These are phyloP conservation scores for Philopedon plagiatum DNA, from an alignment of 2,888 invertebrate species.

Conservation along the genomic window DNA sequence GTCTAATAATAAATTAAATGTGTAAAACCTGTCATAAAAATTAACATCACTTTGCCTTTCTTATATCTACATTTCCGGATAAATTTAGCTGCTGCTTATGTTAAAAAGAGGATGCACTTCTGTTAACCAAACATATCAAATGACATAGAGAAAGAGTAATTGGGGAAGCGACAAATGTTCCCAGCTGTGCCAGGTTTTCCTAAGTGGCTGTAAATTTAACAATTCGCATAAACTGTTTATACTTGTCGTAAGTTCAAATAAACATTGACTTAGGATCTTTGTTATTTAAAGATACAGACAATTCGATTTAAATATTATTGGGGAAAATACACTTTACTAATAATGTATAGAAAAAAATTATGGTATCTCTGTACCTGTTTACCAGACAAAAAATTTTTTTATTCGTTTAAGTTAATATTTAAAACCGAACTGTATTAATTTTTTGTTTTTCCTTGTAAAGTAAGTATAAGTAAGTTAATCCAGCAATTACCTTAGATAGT, in stretches of 20 bases:
- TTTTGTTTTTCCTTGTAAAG: too few relatives aligned
- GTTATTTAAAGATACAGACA: constrained; percentile 10
- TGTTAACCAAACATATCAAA: constrained; percentile 49
- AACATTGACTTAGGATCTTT: constrained; percentile 16
- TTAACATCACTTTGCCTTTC: constrained; percentile 26
- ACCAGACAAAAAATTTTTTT: neutral
- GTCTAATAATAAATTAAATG: neutral
- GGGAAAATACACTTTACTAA: too few relatives aligned
- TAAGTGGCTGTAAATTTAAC: constrained; percentile 42
- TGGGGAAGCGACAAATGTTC: constrained; percentile 47
- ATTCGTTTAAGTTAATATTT: neutral
- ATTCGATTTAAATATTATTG: neutral
- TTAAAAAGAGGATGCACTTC: constrained; percentile 49
- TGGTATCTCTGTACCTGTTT: too few relatives aligned
- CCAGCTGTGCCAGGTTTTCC: constrained; percentile 45
- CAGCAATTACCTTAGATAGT: too few relatives aligned
- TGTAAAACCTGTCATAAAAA: constrained; percentile 34
- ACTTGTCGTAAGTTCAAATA: constrained; percentile 36
- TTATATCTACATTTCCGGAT: constrained; percentile 41
- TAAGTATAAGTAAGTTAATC: too few relatives aligned
- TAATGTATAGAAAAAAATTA: too few relatives aligned
- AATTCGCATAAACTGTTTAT: constrained; percentile 44
- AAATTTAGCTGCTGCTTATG: constrained; percentile 42
- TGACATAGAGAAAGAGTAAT: constrained; percentile 48
- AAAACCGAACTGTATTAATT: too few relatives aligned